These are phyloP conservation scores for Porites cylindrica DNA, from an alignment of 92 coral and sea anemone species.

Conservation along the genomic window DNA sequence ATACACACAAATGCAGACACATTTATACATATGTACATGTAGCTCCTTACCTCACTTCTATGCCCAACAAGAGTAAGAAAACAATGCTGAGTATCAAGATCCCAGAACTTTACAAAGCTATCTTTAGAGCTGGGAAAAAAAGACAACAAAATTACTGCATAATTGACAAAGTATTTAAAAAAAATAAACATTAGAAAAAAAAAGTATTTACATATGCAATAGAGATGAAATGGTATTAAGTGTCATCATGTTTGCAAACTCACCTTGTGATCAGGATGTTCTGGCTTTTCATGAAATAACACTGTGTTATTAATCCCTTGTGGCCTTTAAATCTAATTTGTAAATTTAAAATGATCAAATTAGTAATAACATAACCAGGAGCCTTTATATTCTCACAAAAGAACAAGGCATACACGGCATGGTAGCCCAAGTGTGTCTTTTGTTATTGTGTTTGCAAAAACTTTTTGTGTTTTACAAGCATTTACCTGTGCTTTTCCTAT, in stretches of 20 bases:
- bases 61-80: slow-evolving; percentile 98
- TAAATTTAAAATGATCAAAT: neutral
- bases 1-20: neutral
- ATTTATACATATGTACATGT: neutral
- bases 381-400: too few relatives aligned
- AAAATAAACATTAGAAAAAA: neutral
- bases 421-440: too few relatives aligned
- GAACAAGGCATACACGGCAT: too few relatives aligned
- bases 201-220: neutral
- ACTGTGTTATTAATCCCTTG: slow-evolving; percentile 92
- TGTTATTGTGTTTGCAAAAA: too few relatives aligned
- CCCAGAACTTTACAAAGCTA: slow-evolving; percentile 98
- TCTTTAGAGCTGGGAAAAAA: slow-evolving; percentile 80
- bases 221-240: neutral
- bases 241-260: neutral
- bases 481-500: too few relatives aligned
- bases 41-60: slow-evolving; percentile 87
- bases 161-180: neutral
- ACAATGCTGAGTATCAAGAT: slow-evolving; percentile 97
- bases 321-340: slow-evolving; percentile 85
- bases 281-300: slow-evolving; percentile 75
- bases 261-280: slow-evolving; percentile 93
- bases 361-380: neutral
- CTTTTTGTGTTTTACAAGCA: too few relatives aligned
- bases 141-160: neutral